phyloP scores from a whole-genome alignment of 2,797 vertebrate species.

The Ceryle rudis region DNA sequence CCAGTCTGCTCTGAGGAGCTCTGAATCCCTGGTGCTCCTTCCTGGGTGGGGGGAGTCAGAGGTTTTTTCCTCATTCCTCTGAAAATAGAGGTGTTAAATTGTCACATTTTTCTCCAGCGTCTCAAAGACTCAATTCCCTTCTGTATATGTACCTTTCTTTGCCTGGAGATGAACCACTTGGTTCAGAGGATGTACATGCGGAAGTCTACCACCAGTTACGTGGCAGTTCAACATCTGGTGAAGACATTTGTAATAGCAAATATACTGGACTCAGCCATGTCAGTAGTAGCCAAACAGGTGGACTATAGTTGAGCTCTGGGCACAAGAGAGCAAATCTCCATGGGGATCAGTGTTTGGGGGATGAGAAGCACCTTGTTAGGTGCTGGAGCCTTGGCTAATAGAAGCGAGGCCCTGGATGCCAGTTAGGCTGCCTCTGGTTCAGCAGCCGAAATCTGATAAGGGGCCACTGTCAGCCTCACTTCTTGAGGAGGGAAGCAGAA shows the following conservation, averaged over 20 bases:
- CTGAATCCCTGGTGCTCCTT: not conserved
- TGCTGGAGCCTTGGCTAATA: not conserved
- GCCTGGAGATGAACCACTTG: not conserved
- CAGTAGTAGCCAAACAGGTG: not conserved
- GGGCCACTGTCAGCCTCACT: conserved; percentile 66
- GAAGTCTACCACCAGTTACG: not conserved
- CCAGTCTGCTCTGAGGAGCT: not conserved
- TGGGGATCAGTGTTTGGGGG: not conserved
- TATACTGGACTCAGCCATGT: not conserved
- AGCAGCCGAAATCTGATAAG: conserved; percentile 70
- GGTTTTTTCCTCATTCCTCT: accelerated
- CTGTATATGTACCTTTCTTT: not conserved
- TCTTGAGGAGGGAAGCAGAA: conserved; percentile 65
- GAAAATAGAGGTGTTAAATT: not conserved
- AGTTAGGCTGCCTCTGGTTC: not conserved
- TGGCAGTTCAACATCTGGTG: not conserved
- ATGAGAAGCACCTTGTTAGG: not conserved
- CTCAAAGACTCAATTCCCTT: not conserved
- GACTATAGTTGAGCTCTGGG: not conserved
- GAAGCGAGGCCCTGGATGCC: not conserved
- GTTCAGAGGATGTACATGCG: not conserved
- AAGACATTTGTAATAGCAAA: not conserved
- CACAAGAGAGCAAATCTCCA: not conserved
- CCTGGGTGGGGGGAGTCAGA: not conserved
- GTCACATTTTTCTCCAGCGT: not conserved